Evolutionary conservation across 2,797 vertebrate species (phyloP).

Genomic region (Platalea minor): DNA sequence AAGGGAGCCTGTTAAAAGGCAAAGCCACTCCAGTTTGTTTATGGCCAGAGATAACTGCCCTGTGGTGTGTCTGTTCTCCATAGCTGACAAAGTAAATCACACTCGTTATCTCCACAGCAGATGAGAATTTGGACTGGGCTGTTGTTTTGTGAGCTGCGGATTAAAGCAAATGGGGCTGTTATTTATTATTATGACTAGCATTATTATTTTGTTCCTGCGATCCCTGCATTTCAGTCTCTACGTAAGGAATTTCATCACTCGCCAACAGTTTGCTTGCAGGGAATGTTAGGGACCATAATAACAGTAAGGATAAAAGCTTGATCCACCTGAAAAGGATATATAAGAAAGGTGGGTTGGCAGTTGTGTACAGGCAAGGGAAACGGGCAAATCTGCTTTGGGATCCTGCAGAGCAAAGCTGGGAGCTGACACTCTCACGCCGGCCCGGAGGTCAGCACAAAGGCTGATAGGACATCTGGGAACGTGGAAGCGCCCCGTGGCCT

Average conservation of each 20-base stretch:
- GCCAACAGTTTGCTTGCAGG: neutral
- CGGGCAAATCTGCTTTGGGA: neutral
- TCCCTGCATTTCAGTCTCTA: neutral
- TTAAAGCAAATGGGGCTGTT: constrained; percentile 31
- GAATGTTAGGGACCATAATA: neutral
- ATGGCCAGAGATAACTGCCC: constrained; percentile 21
- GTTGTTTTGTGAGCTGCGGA: constrained; percentile 11
- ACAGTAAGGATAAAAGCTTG: neutral
- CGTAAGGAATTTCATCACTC: neutral
- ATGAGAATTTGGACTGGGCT: constrained; percentile 46
- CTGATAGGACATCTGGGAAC: neutral
- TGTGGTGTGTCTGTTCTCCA: constrained; percentile 44
- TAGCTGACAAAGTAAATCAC: constrained; percentile 50
- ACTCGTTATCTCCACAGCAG: constrained; percentile 38
- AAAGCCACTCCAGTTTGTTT: constrained; percentile 55
- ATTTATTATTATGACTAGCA: constrained; percentile 42
- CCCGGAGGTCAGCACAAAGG: neutral
- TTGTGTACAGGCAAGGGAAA: neutral
- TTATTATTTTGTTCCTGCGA: neutral
- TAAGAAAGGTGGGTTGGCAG: neutral
- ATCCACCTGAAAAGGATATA: neutral
- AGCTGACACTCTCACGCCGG: neutral
- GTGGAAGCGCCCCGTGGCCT: neutral
- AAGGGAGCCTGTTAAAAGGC: constrained; percentile 56
- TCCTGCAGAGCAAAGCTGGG: neutral